A percentile compares a stretch with the other conserved stretches of the same genome.
phyloP scores from a whole-genome alignment of 2,113 vertebrate species.

The Peucedramus taeniatus region DNA sequence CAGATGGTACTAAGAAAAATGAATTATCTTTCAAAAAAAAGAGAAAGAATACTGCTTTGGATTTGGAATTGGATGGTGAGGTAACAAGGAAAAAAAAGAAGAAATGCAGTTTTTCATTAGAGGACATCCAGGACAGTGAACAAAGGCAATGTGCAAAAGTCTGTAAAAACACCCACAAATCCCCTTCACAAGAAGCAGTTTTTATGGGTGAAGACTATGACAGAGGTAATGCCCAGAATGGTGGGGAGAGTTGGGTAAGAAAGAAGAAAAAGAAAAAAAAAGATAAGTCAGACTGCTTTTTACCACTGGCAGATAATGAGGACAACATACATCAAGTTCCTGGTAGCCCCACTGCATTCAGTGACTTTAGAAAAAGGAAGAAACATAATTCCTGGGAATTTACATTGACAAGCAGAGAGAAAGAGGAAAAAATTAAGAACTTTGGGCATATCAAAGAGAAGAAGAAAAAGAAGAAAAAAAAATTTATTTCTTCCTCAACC shows the following conservation, averaged over 20 bases:
- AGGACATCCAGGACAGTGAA: neutral
- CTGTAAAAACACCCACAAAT: neutral
- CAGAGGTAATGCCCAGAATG: neutral
- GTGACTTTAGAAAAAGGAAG: neutral
- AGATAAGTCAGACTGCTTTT: neutral
- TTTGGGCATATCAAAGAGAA: neutral
- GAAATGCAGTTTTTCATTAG: neutral
- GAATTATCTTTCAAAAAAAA: neutral
- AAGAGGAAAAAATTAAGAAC: neutral
- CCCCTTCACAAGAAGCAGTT: neutral
- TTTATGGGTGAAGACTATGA: neutral
- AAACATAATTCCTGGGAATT: neutral
- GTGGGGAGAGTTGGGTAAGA: neutral
- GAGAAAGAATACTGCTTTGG: neutral
- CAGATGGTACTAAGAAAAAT: neutral
- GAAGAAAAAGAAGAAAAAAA: constrained; percentile 23
- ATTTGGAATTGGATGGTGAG: neutral
- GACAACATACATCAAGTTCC: neutral
- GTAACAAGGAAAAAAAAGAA: constrained; percentile 29
- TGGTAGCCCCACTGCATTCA: neutral
- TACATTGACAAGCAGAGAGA: neutral
- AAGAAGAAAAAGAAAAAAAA: constrained; percentile 30
- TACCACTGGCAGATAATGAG: neutral
- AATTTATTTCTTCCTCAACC: neutral
- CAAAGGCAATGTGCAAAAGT: neutral